Evolutionary conservation across 2,113 vertebrate species (phyloP).

Genomic region (Brevimyrus niger): DNA sequence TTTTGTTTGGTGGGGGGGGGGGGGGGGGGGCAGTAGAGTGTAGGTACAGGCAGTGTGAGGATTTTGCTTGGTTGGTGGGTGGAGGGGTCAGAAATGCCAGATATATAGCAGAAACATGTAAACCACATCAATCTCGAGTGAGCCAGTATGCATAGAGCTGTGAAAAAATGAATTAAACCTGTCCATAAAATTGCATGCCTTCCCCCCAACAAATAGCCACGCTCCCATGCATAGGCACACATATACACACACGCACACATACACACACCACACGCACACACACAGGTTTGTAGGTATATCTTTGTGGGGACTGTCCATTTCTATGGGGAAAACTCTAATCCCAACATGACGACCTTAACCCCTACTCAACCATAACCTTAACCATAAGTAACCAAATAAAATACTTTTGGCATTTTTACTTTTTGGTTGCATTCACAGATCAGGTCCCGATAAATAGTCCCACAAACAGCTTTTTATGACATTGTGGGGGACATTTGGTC

Average conservation of each 20-base stretch:
- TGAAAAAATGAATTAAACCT: conserved; percentile 29
- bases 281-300: background rate
- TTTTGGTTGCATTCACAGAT: no score
- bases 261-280: no score
- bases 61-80: conserved; percentile 13
- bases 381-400: no score
- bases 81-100: conserved; percentile 5
- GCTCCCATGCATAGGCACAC: conserved; percentile 16
- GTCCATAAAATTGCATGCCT: conserved; percentile 22
- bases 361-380: no score
- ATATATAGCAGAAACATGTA: conserved; percentile 27
- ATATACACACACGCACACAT: conserved; percentile 17
- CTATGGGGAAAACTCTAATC: no score
- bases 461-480: no score
- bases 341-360: no score
- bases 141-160: conserved; percentile 30
- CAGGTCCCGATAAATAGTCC: no score
- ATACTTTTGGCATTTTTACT: no score
- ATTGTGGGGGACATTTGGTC: no score
- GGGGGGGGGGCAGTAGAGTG: background rate
- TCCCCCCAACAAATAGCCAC: conserved; percentile 15
- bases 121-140: conserved; percentile 36
- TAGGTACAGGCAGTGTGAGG: conserved; percentile 32
- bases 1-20: no score
- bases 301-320: no score